phyloP scores from a whole-genome alignment of 1,140 invertebrate genomes.

The Latrodectus geometricus region DNA sequence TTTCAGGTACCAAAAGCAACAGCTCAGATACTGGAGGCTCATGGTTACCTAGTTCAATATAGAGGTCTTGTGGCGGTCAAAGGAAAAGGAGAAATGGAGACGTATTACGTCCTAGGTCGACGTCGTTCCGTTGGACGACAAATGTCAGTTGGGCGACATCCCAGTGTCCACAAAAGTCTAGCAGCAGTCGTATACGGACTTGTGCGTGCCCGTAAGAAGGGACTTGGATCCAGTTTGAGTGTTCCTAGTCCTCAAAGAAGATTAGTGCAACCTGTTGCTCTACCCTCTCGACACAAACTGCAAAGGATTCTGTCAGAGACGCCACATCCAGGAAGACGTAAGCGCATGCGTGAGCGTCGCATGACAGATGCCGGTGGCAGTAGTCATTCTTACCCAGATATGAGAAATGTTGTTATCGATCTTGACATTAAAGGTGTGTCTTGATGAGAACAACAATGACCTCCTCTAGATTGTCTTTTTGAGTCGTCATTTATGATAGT shows the following conservation, averaged over 20 bases:
- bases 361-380: constrained; percentile 61
- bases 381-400: constrained; percentile 62
- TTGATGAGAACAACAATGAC: not conserved
- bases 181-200: constrained; percentile 90
- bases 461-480: too few species aligned
- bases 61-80: constrained; percentile 90
- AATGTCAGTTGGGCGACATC: constrained; percentile 74
- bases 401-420: constrained; percentile 56
- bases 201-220: constrained; percentile 76
- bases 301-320: constrained; percentile 64
- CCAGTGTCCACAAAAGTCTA: constrained; percentile 76
- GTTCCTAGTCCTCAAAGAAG: constrained; percentile 57
- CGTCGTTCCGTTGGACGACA: constrained; percentile 68
- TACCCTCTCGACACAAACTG: constrained; percentile 51
- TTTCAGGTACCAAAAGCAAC: constrained; percentile 62
- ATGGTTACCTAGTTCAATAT: constrained; percentile 76
- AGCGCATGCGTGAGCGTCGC: constrained; percentile 51
- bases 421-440: constrained; percentile 39
- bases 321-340: constrained; percentile 53
- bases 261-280: constrained; percentile 25
- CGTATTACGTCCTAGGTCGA: constrained; percentile 84
- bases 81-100: constrained; percentile 95
- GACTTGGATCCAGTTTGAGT: constrained; percentile 59
- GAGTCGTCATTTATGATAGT: too few species aligned
- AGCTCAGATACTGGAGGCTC: constrained; percentile 76